Conservation (phyloP, 2,113 vertebrate species). For the Mesoclemmys tuberculata region DNA sequence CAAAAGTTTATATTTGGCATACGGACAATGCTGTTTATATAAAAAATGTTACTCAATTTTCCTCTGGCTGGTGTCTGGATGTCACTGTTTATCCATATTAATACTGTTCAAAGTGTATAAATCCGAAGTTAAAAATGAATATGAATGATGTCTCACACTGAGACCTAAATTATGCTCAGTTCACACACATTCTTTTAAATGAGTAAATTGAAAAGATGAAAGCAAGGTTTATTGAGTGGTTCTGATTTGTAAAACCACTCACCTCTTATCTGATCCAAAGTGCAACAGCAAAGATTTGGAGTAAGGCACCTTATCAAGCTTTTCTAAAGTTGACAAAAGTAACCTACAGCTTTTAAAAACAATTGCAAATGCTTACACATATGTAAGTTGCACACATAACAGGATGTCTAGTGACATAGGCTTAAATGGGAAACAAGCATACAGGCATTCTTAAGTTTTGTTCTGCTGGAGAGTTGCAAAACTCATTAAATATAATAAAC, state of each 20-base stretch:
- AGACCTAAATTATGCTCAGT: background rate
- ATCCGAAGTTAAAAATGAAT: background rate
- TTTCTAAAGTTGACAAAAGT: background rate
- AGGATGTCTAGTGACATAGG: background rate
- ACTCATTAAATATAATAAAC: conserved; percentile 65
- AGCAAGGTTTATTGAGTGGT: conserved; percentile 1
- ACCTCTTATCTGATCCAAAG: background rate
- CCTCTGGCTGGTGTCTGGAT: background rate
- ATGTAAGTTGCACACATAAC: background rate
- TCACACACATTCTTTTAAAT: background rate
- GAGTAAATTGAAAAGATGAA: background rate
- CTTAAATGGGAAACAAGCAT: background rate
- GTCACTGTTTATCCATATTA: background rate
- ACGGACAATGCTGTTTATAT: background rate
- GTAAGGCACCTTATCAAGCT: background rate
- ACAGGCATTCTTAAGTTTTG: conserved; percentile 1
- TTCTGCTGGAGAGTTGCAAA: conserved; percentile 27
- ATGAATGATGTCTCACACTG: fast-evolving
- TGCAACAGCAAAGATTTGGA: background rate
- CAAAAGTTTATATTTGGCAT: background rate
- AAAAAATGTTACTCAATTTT: background rate
- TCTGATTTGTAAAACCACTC: background rate
- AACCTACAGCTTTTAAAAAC: background rate
- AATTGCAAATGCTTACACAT: background rate
- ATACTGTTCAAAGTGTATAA: background rate